Evolutionary conservation across 2,888 invertebrate genomes (phyloP), one percentile per base, ranked within the genome.

Genomic region (Apamea sordens): DNA sequence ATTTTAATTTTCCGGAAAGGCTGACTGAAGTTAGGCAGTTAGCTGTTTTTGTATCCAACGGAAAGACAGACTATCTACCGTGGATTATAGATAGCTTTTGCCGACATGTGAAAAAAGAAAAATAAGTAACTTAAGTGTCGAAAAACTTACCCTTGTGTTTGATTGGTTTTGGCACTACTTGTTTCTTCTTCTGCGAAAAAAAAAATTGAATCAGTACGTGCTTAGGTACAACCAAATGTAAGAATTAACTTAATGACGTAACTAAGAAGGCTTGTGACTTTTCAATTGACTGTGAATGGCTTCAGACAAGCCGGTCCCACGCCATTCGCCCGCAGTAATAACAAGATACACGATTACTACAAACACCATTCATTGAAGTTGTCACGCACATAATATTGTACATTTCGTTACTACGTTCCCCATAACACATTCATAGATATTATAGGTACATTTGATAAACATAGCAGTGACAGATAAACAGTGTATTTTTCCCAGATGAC

Each of bases 61-160:
- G 15, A 41, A 63, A 63, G 18, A 13, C 5, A 11, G 36, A 41
- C 2, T n/a, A 41, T 6, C 11, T 7, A 36, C 10, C 41, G n/a
- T n/a, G n/a, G 18, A n/a, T 67, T 13, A 13, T 65, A 41, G 4
- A 28, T 28, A 64, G 21, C 41, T n/a, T n/a, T 10, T 18, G n/a
- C 8, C 15, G 0, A 24, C 1, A 28, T 18, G 15, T 28, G 13
- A 21, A 56, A 44, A 69, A 36, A 15, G 7, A n/a, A n/a, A 13
- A 1, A 41, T 5, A 10, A 36, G 36, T 24, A 7, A 53, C 1
- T 6, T 8, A n/a, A 18, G 11, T 65, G 18, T 11, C 0, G 6
- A 65, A 41, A 41, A 70, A 91, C 93, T 92, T 90, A 95, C 95
- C 90, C 86, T 93, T 94, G 15, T 90, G 88, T 79, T 92, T 92